Percentiles rank a stretch among this genome's conserved stretches.
These are phyloP conservation scores for Thalassophryne amazonica DNA, from an alignment of 2,797 vertebrate genomes.

Conservation along the genomic window DNA sequence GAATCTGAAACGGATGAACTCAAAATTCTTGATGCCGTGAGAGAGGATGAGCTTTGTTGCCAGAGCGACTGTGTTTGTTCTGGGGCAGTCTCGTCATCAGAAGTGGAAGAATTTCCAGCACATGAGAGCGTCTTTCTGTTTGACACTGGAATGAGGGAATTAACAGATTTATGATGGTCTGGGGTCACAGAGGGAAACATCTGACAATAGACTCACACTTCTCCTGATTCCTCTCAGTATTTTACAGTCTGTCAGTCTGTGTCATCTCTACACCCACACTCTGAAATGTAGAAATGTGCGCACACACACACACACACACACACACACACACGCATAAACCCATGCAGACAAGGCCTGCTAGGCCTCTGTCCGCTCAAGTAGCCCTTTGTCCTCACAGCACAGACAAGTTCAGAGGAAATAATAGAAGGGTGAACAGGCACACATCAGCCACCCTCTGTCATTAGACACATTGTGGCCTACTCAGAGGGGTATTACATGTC, in stretches of 20 bases:
- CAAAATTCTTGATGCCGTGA: too few relatives aligned
- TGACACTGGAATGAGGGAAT: conserved; percentile 71
- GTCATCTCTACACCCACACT: conserved; percentile 57
- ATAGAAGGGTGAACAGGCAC: conserved; percentile 58
- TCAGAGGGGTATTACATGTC: conserved; percentile 49
- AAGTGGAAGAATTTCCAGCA: conserved; percentile 55
- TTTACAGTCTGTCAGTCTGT: conserved; percentile 63
- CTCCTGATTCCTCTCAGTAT: conserved; percentile 51
- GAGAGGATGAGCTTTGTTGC: conserved; percentile 4
- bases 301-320: conserved; percentile 13
- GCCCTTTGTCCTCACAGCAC: conserved; percentile 56
- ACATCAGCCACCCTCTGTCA: conserved; percentile 61
- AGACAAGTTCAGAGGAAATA: conserved; percentile 60
- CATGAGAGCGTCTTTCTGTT: conserved; percentile 50
- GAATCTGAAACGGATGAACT: too few relatives aligned
- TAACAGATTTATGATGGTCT: conserved; percentile 68
- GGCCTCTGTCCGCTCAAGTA: conserved; percentile 54
- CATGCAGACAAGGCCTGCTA: conserved; percentile 37
- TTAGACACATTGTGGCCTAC: conserved; percentile 44
- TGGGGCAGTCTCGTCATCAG: neutral
- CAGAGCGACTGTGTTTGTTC: conserved; percentile 33
- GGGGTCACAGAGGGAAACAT: conserved; percentile 59
- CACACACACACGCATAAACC: neutral
- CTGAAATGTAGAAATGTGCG: conserved; percentile 10
- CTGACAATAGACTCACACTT: conserved; percentile 54